These are phyloP conservation scores for Danaus chrysippus DNA, from an alignment of 2,888 invertebrate species.

Conservation along the genomic window DNA sequence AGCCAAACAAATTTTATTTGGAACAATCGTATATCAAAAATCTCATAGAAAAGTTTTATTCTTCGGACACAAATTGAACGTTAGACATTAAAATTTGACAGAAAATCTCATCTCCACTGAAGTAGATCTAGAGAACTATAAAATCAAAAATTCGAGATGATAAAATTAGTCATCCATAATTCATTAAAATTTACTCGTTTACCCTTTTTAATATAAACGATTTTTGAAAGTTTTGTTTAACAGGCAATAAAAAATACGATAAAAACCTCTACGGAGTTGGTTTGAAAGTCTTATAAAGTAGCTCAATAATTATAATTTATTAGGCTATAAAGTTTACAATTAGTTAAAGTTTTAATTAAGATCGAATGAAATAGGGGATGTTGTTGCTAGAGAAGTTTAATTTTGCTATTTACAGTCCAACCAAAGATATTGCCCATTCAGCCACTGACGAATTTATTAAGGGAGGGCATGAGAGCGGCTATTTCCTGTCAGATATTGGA, in stretches of 20 bases:
- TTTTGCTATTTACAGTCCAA: slow-evolving; percentile 80
- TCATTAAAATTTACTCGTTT: slow-evolving; percentile 71
- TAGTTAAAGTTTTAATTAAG: slow-evolving; percentile 11
- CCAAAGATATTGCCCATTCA: slow-evolving; percentile 92
- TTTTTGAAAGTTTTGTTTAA: slow-evolving; percentile 63
- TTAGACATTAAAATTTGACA: slow-evolving; percentile 41
- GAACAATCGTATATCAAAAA: slow-evolving; percentile 25
- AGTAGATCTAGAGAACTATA: slow-evolving; percentile 62
- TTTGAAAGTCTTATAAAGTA: slow-evolving; percentile 35
- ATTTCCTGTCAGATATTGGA: slow-evolving; percentile 94
- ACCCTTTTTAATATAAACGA: slow-evolving; percentile 57
- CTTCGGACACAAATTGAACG: slow-evolving; percentile 10
- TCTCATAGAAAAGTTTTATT: slow-evolving; percentile 18
- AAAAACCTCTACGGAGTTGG: slow-evolving; percentile 46
- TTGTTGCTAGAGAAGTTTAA: slow-evolving; percentile 6
- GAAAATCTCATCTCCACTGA: slow-evolving; percentile 56
- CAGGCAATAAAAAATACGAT: slow-evolving; percentile 64
- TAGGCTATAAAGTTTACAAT: slow-evolving; percentile 24
- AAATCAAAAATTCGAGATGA: slow-evolving; percentile 64
- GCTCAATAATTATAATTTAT: slow-evolving; percentile 48
- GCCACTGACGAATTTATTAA: slow-evolving; percentile 87
- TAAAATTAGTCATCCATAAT: slow-evolving; percentile 69
- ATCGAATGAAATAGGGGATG: slow-evolving; percentile 8
- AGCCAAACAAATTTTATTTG: slow-evolving; percentile 16
- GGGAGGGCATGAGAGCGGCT: slow-evolving; percentile 92